phyloP scores from a whole-genome alignment of 2,113 vertebrate genomes.

The Oryzias celebensis region DNA sequence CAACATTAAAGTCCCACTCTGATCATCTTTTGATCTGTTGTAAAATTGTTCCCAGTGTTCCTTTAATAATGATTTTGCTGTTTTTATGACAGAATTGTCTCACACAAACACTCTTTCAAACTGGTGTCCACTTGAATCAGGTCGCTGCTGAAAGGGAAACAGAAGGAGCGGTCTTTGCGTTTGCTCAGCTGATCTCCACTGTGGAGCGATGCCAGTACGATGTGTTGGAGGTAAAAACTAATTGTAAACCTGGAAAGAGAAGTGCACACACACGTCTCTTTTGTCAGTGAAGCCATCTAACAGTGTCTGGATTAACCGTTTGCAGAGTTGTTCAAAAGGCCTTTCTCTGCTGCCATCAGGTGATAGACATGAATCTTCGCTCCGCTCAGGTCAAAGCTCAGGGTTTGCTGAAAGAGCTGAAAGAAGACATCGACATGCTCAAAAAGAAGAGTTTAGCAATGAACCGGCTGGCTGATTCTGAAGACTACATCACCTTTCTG shows the following conservation, averaged over 20 bases:
- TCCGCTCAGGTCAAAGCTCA: conserved; percentile 57
- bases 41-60: no score
- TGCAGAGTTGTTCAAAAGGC: not conserved
- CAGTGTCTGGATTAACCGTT: no score
- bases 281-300: no score
- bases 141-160: conserved; percentile 59
- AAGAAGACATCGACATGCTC: conserved; percentile 66
- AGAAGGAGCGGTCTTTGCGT: conserved; percentile 30
- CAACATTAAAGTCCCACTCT: no score
- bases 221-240: conserved; percentile 57
- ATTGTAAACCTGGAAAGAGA: no score
- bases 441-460: conserved; percentile 50
- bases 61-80: no score
- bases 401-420: conserved; percentile 62
- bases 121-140: conserved; percentile 34
- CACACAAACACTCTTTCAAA: not conserved
- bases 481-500: conserved; percentile 66
- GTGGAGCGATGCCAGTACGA: conserved; percentile 66
- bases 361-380: conserved; percentile 52
- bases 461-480: conserved; percentile 53
- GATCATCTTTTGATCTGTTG: no score
- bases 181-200: conserved; percentile 58
- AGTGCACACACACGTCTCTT: no score
- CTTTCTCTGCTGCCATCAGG: conserved; percentile 17
- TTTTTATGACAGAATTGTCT: not conserved